phyloP scores from a whole-genome alignment of 2,797 vertebrate species.

The Glyptemys insculpta region DNA sequence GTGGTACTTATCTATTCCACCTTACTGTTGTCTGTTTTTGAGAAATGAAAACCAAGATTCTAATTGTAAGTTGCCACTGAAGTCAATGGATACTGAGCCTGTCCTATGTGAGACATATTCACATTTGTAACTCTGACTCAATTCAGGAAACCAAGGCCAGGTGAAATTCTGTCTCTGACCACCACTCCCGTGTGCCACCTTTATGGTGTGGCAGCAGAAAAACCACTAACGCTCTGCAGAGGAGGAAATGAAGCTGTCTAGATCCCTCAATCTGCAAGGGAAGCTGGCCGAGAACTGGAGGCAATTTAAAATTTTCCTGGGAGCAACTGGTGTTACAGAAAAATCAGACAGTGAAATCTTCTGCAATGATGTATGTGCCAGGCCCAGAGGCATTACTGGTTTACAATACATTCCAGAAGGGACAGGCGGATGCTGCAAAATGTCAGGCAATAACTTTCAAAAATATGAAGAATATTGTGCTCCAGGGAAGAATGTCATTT shows the following conservation, averaged over 20 bases:
- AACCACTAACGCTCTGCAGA: neutral
- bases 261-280: neutral
- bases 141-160: neutral
- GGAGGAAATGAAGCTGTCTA: neutral
- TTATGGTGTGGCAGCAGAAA: neutral
- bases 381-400: neutral
- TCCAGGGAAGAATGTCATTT: neutral
- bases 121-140: accelerated
- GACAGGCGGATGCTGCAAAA: neutral
- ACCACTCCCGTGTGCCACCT: neutral
- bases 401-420: neutral
- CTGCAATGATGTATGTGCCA: neutral
- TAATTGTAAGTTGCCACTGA: neutral
- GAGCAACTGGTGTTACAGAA: neutral
- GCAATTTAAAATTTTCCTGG: neutral
- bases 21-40: neutral
- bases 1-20: neutral
- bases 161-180: neutral
- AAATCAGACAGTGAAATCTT: neutral
- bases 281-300: neutral
- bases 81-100: neutral
- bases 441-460: neutral
- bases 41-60: neutral
- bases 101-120: neutral
- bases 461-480: neutral